These are phyloP conservation scores for Phylloscopus trochilus DNA, from an alignment of 2,113 vertebrate species.

Conservation along the genomic window DNA sequence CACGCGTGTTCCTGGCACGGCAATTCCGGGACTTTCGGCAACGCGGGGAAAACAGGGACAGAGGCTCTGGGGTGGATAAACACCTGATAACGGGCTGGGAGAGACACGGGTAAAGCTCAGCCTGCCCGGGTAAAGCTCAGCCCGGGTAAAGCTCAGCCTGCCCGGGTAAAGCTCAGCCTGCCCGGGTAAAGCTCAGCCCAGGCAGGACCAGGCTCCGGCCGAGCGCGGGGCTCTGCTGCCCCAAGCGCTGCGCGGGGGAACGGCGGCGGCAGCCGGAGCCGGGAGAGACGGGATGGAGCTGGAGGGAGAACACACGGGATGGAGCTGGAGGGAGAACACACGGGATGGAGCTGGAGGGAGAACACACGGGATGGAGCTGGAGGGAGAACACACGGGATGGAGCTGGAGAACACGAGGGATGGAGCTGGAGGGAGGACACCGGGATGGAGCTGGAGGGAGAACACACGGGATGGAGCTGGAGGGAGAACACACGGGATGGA, in stretches of 20 bases:
- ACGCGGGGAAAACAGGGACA: neutral
- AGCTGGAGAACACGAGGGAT: no score
- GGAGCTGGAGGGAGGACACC: no score
- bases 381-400: no score
- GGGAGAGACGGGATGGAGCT: neutral
- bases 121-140: neutral
- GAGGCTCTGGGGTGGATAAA: neutral
- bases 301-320: no score
- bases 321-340: no score
- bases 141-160: no score
- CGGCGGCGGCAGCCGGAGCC: neutral
- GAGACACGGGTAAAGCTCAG: neutral
- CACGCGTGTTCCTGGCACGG: accelerated
- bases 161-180: no score
- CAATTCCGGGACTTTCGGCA: accelerated
- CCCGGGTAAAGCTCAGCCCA: neutral
- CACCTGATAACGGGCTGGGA: neutral
- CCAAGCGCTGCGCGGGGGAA: neutral
- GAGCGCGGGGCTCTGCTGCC: neutral
- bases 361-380: no score
- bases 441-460: no score
- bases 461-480: no score
- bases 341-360: no score
- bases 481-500: no score
- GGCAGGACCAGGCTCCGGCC: neutral